Evolutionary conservation across 2,797 vertebrate genomes (phyloP).

Genomic region (Tragelaphus oryx): DNA sequence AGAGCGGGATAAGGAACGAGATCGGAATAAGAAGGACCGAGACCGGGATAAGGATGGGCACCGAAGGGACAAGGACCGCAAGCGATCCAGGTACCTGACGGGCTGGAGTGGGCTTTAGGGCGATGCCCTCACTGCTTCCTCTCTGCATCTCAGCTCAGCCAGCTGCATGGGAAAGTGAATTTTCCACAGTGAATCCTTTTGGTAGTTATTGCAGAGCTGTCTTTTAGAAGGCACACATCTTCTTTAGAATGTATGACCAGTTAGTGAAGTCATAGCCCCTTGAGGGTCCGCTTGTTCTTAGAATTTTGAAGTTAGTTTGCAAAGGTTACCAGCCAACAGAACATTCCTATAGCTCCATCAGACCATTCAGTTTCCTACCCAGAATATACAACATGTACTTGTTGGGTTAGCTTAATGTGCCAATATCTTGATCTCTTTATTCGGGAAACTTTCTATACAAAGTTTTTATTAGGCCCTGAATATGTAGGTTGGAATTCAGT

Average conservation of each 20-base stretch:
- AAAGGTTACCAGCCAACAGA: neutral
- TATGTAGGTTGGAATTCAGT: neutral
- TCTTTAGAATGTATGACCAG: neutral
- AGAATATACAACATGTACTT: neutral
- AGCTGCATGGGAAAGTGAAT: neutral
- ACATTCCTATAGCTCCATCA: neutral
- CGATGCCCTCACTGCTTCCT: neutral
- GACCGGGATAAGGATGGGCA: constrained; percentile 89
- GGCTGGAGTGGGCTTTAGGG: neutral
- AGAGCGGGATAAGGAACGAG: constrained; percentile 87
- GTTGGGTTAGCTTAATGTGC: neutral
- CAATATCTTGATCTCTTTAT: neutral
- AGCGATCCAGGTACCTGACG: constrained; percentile 85
- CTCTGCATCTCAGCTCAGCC: neutral
- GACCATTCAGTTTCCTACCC: neutral
- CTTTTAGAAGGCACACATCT: neutral
- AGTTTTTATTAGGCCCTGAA: neutral
- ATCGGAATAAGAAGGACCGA: constrained; percentile 83
- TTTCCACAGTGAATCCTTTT: neutral
- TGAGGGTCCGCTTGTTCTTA: neutral
- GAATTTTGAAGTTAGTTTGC: constrained; percentile 54
- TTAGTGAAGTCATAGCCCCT: neutral
- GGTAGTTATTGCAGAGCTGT: neutral
- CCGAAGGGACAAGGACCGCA: constrained; percentile 89
- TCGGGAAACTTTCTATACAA: neutral